Evolutionary conservation across 2,888 invertebrate species (phyloP).

Genomic region (Aplocera efformata): DNA sequence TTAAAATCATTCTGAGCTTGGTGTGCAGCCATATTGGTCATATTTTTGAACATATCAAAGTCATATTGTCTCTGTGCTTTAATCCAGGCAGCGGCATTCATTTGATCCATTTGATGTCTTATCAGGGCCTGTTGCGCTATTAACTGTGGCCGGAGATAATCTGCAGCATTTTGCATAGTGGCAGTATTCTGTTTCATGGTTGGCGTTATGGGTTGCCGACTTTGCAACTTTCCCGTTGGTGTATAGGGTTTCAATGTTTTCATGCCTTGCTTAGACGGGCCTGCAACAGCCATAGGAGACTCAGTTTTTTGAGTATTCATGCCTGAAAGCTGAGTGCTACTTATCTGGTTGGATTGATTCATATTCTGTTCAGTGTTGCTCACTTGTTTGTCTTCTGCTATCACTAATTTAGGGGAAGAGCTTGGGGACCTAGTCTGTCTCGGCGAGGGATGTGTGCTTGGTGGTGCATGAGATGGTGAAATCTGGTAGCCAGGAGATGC

Average conservation of each 20-base stretch:
- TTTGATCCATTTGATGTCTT: constrained; percentile 62
- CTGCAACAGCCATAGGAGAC: constrained; percentile 51
- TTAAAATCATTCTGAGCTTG: constrained; percentile 63
- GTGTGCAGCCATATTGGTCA: constrained; percentile 58
- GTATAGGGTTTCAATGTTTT: constrained; percentile 57
- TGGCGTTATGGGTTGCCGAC: constrained; percentile 54
- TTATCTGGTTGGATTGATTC: constrained; percentile 67
- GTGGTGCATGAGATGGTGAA: constrained; percentile 42
- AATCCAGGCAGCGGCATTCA: constrained; percentile 62
- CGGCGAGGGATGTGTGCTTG: constrained; percentile 60
- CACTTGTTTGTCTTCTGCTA: constrained; percentile 73
- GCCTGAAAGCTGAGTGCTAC: constrained; percentile 61
- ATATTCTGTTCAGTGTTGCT: constrained; percentile 51
- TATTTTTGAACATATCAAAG: constrained; percentile 65
- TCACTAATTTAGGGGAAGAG: constrained; percentile 74
- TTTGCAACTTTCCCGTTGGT: constrained; percentile 50
- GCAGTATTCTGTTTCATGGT: constrained; percentile 47
- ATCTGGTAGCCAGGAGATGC: constrained; percentile 53
- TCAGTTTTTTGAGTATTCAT: constrained; percentile 53
- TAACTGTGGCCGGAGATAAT: constrained; percentile 54
- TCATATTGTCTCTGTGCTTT: constrained; percentile 66
- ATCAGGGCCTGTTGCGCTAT: constrained; percentile 53
- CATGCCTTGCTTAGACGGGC: constrained; percentile 54
- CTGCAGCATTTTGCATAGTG: constrained; percentile 45
- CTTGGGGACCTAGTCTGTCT: constrained; percentile 76